Percentiles rank a stretch among this genome's conserved stretches.
Evolutionary conservation across 1,140 invertebrate species (phyloP).

Genomic region (Procambarus virginalis): DNA sequence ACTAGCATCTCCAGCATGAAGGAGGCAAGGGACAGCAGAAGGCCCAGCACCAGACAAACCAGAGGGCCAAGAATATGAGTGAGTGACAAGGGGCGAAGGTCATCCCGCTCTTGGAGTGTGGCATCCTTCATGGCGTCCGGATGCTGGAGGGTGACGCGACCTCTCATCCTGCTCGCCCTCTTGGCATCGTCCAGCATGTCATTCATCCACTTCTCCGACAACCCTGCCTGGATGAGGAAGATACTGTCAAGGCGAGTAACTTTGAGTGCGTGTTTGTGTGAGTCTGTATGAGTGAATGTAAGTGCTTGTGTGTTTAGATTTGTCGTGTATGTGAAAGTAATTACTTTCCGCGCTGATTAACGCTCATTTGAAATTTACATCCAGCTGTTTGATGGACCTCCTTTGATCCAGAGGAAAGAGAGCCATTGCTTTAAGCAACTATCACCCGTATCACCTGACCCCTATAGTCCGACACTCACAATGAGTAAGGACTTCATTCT

Average conservation of each 20-base stretch:
- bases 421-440: too few relatives aligned
- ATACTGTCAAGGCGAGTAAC: background rate
- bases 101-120: background rate
- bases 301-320: background rate
- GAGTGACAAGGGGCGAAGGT: background rate
- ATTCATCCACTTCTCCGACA: slow-evolving; percentile 2
- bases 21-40: background rate
- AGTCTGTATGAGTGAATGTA: background rate
- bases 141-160: background rate
- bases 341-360: too few relatives aligned
- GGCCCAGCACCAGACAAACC: background rate
- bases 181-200: background rate
- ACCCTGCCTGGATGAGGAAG: background rate
- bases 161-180: background rate
- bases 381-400: too few relatives aligned
- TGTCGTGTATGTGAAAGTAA: too few relatives aligned
- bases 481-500: too few relatives aligned
- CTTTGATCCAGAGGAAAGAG: too few relatives aligned
- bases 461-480: too few relatives aligned
- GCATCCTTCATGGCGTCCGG: too few relatives aligned
- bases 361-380: too few relatives aligned
- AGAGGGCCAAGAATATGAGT: background rate
- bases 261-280: background rate
- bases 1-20: background rate
- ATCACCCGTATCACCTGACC: too few relatives aligned